Percentiles rank a stretch among this genome's conserved stretches.
Conservation (phyloP, 92 coral and sea anemone genomes). For the Heteractis magnifica region DNA sequence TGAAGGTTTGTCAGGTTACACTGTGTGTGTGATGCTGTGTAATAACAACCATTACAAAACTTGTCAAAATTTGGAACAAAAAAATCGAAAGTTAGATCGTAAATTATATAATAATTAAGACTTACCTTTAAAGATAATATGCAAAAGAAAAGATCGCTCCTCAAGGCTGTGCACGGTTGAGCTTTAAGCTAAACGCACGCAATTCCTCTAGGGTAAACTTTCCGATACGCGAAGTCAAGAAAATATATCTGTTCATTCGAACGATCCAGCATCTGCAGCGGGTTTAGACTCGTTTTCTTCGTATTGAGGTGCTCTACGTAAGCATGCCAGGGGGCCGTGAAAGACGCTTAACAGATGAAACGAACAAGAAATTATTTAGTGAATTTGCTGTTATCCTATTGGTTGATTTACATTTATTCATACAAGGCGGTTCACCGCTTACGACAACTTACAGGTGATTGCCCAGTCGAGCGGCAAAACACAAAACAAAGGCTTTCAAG, state of each 20-base stretch:
- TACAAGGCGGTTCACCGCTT: conserved; percentile 19
- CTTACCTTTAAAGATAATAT: not conserved
- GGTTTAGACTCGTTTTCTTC: conserved; percentile 8
- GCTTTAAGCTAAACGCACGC: not conserved
- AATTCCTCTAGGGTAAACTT: not conserved
- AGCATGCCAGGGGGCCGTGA: conserved; percentile 29
- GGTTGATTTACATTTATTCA: not conserved
- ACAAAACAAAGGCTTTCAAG: conserved; percentile 13
- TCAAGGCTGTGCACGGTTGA: too few relatives aligned
- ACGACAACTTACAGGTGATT: conserved; percentile 17
- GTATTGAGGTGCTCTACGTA: conserved; percentile 5
- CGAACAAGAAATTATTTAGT: conserved; percentile 17
- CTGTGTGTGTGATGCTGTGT: not conserved
- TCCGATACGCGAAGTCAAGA: not conserved
- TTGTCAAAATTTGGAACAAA: not conserved
- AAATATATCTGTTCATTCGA: not conserved
- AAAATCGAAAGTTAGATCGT: not conserved
- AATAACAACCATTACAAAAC: not conserved
- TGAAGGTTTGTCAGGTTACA: not conserved
- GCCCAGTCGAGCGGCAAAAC: conserved; percentile 17
- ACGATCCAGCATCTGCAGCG: not conserved
- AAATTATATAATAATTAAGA: not conserved
- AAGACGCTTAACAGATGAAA: conserved; percentile 13
- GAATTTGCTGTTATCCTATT: not conserved
- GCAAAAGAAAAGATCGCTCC: not conserved